phyloP scores from a whole-genome alignment of 2,113 vertebrate genomes.

The Pristiophorus japonicus region DNA sequence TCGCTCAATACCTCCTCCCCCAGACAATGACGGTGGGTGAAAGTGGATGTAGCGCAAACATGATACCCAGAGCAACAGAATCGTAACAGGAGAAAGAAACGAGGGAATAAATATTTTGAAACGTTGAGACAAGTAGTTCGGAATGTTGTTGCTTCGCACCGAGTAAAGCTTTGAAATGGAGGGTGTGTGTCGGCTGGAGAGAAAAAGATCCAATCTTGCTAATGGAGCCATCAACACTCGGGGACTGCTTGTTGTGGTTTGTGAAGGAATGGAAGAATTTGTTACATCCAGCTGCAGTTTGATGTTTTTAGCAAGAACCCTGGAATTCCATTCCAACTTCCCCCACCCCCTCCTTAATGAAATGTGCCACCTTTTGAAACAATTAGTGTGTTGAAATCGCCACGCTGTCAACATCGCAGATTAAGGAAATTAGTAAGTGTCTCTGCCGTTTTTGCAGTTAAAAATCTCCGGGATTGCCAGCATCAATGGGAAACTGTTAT shows the following conservation, averaged over 20 bases:
- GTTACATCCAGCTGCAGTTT: slow-evolving; percentile 11
- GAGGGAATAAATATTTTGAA: slow-evolving; percentile 26
- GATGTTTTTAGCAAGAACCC: neutral
- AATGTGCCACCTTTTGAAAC: neutral
- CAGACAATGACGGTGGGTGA: neutral
- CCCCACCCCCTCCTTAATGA: neutral
- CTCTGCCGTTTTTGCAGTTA: neutral
- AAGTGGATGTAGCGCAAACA: neutral
- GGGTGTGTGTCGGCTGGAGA: neutral
- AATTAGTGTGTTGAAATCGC: neutral
- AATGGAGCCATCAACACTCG: neutral
- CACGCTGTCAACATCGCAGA: neutral
- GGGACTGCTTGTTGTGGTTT: slow-evolving; percentile 25
- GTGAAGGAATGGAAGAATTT: neutral
- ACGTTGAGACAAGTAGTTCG: neutral
- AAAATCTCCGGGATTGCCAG: neutral
- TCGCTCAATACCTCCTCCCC: neutral
- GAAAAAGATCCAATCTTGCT: neutral
- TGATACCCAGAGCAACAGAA: neutral
- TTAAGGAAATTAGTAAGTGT: neutral
- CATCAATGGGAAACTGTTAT: neutral
- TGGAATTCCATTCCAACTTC: neutral
- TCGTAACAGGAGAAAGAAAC: neutral
- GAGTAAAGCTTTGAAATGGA: slow-evolving; percentile 1
- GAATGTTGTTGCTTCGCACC: slow-evolving; percentile 19